Base-by-base conservation (phyloP, 1,140 invertebrate species). In the Sitophilus oryzae region DNA sequence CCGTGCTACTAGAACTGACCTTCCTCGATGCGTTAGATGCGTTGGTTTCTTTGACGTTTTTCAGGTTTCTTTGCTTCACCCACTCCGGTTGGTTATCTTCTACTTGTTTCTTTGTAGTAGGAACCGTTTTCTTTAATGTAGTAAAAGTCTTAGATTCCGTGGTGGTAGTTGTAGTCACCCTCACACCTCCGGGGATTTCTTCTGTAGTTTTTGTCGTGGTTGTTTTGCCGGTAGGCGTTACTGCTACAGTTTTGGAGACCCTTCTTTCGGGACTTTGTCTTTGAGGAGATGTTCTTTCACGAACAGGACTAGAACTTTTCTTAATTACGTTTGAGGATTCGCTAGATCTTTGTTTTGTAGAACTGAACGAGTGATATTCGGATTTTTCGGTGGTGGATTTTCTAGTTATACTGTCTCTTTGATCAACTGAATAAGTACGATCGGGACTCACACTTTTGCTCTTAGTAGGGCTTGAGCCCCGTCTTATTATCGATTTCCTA, bases 1-100 rank as follows among this genome's bases (percentile, higher is more conserved):
- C 61, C 2, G 46, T 66, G 23, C 44, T 56, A 4, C 48, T 47
- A 22, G 46, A 56, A 25, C 21, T 15, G 9, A 43, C 22, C 18
- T 58, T 55, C 30, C 61, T 63, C 5, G 52, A 56, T n/a, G n/a
- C n/a, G n/a, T n/a, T n/a, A n/a, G n/a, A n/a, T n/a, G n/a, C n/a
- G 8, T 46, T 52, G 21, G 41, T 55, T 41, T 63, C 62, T 20
- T 49, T 59, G 19, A 52, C 42, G 55, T 71, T 71, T 16, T 51
- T 64, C 44, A 71, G 58, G 40, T 62, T 64, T 42, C 66, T 55
- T 30, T 71, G 65, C 25, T 58, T 67, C 8, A 68, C 60, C 70
- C 68, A 71, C 41, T 68, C 66, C 10, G 68, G 70, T 40, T 64
- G 61, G 14, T 61, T 58, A 54, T 68, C 62, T 20, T 52, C 55